These are phyloP conservation scores for Drosophila ochracea DNA, from an alignment of 2,888 invertebrate genomes.

Conservation along the genomic window DNA sequence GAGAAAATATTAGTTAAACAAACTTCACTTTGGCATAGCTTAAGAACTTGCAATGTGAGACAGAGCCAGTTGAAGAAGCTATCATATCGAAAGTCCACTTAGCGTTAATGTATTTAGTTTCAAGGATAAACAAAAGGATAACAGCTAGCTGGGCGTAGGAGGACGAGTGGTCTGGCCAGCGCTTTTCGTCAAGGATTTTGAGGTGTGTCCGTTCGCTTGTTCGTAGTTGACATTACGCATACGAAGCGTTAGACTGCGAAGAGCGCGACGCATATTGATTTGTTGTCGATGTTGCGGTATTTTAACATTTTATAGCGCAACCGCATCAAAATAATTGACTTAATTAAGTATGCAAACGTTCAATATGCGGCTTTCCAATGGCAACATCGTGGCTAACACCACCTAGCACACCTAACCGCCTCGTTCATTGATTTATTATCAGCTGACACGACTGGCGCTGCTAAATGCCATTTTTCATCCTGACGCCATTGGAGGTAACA, in stretches of 20 bases:
- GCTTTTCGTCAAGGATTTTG: conserved; percentile 66
- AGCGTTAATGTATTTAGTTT: conserved; percentile 59
- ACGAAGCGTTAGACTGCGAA: conserved; percentile 42
- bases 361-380: conserved; percentile 39
- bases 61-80: conserved; percentile 8
- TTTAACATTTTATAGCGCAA: conserved; percentile 65
- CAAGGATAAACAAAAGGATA: conserved; percentile 60
- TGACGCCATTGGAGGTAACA: conserved; percentile 25
- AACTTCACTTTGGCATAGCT: conserved; percentile 11
- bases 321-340: conserved; percentile 75
- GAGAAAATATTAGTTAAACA: conserved; percentile 52
- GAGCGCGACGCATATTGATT: conserved; percentile 56
- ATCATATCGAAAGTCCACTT: conserved; percentile 52
- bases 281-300: conserved; percentile 20
- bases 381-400: conserved; percentile 8
- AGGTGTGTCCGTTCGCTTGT: conserved; percentile 58
- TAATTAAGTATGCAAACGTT: conserved; percentile 71
- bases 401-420: neutral
- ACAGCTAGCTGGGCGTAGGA: conserved; percentile 4
- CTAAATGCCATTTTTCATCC: conserved; percentile 66
- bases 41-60: neutral
- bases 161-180: neutral
- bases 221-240: conserved; percentile 56
- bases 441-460: conserved; percentile 17
- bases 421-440: conserved; percentile 68